These are phyloP conservation scores for Rhombomys opimus DNA, from an alignment of 2,113 vertebrate genomes.

Conservation along the genomic window DNA sequence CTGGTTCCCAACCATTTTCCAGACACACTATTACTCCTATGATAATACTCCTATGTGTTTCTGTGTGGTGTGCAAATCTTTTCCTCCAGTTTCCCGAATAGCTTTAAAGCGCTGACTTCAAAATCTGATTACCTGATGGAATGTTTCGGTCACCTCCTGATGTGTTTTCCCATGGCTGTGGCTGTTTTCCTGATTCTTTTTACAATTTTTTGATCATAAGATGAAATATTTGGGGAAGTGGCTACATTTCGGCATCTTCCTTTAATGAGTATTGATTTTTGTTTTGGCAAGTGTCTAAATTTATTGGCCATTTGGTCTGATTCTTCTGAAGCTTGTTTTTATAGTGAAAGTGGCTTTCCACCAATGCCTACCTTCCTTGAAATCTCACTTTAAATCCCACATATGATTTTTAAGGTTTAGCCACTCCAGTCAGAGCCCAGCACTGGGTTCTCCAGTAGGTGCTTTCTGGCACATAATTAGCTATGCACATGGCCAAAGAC, in stretches of 20 bases:
- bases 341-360: not conserved
- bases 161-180: not conserved
- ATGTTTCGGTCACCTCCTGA: not conserved
- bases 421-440: not conserved
- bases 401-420: not conserved
- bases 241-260: not conserved
- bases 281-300: not conserved
- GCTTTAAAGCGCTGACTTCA: not conserved
- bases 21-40: not conserved
- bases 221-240: not conserved
- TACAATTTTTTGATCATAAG: not conserved
- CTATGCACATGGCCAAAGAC: not conserved
- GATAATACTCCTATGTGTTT: not conserved
- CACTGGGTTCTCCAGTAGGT: not conserved
- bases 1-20: not conserved
- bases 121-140: not conserved
- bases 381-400: not conserved
- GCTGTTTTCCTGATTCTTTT: not conserved
- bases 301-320: constrained; percentile 1
- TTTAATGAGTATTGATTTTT: constrained; percentile 9
- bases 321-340: not conserved
- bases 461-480: not conserved
- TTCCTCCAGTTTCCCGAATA: not conserved
- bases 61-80: not conserved
- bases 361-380: not conserved